Base-by-base conservation (phyloP, 1,140 invertebrate species). In the Drosophila nigromelanica region DNA sequence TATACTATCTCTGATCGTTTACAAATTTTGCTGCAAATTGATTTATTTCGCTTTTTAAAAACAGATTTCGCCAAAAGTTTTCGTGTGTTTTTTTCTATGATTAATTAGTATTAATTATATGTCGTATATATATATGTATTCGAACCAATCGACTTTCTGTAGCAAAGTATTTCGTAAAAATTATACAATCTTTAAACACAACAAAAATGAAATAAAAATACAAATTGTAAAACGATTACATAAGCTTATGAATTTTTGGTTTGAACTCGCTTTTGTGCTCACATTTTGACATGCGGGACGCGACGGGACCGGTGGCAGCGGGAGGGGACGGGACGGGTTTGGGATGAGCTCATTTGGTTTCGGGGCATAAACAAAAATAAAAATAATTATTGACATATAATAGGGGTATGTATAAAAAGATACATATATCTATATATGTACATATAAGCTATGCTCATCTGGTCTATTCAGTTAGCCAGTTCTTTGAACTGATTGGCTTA, bases 31-130 rank as follows among this genome's bases (percentile, higher is more conserved):
- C 48, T 56, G 50, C 56, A 76, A 70, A 80, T 83, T 80, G 76
- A 80, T 64, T 85, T 74, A 50, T 72, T 63, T 67, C 59, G 8
- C 3, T 14, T 21, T 30, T 72, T 50, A 35, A 15, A 27, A 11
- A 30, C 33, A 45, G 24, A 45, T 45, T 45, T 58, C 24, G 40
- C 40, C 24, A 58, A 58, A 58, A 10, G 5, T 39, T 24, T 55
- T 55, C 12, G 6, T 55, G 52, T 15, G 8, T 42, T 11, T 39
- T 21, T 82, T 62, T 70, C 37, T 33, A 61, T 89, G 79, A 89
- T 87, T 89, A 83, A 87, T 89, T 89, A 83, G 79, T 74, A 70
- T 89, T 87, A 87, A 87, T 83, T 87, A 89, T 76, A 77, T 76
- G 63, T 81, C 81, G 71, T 67, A 45, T 45, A 71, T 45, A n/a